These are phyloP conservation scores for Bombylius discolor DNA, from an alignment of 2,888 invertebrate genomes.

Conservation along the genomic window DNA sequence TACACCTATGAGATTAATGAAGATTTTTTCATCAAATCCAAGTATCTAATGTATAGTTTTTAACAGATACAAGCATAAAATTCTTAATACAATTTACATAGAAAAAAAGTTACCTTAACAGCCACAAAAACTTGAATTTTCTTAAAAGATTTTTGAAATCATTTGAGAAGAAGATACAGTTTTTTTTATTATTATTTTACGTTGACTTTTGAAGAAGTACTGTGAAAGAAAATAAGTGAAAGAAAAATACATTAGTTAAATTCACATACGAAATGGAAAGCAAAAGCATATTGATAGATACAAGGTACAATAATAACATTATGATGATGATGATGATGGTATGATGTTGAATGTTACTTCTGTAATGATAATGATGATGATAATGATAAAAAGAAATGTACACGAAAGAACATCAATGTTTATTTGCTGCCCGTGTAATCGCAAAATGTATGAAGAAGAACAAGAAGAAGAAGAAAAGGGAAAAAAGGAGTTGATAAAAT, in stretches of 20 bases:
- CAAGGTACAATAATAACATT: background rate
- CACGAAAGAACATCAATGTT: background rate
- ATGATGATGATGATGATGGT: background rate
- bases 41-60: too few species aligned
- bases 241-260: too few species aligned
- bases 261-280: too few species aligned
- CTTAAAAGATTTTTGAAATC: constrained; percentile 8
- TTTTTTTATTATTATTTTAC: too few species aligned
- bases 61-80: too few species aligned
- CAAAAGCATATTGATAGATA: background rate
- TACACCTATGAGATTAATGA: background rate
- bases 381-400: background rate
- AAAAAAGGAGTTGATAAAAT: background rate
- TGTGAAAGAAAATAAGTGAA: too few species aligned
- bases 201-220: too few species aligned
- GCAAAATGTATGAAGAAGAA: too few species aligned
- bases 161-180: background rate
- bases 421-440: background rate
- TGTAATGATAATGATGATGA: background rate
- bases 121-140: constrained; percentile 2
- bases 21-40: too few species aligned
- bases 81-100: too few species aligned
- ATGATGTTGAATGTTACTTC: background rate
- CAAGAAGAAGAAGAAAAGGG: too few species aligned
- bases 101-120: too few species aligned